Evolutionary conservation across 2,797 vertebrate species (phyloP).

Genomic region (Gadopsis bispinosus): DNA sequence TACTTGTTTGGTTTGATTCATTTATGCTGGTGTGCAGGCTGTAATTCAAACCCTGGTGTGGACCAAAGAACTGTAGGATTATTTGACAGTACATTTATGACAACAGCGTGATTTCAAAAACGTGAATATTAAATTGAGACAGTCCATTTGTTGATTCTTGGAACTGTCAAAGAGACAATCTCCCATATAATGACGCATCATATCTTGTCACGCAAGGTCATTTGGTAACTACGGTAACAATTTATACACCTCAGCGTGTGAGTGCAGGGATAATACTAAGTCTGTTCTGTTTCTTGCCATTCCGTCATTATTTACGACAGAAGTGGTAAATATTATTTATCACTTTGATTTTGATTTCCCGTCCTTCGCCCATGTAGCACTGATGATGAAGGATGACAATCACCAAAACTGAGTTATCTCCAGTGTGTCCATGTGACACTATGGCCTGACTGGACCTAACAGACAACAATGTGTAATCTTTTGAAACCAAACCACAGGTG

Average conservation of each 20-base stretch:
- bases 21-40: background rate
- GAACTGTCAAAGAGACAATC: background rate
- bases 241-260: background rate
- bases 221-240: background rate
- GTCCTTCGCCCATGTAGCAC: background rate
- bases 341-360: background rate
- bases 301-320: background rate
- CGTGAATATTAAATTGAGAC: background rate
- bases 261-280: background rate
- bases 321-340: background rate
- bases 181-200: background rate
- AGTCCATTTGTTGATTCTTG: background rate
- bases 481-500: slow-evolving; percentile 7
- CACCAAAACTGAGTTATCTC: background rate
- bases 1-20: background rate
- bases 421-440: background rate
- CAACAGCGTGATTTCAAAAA: background rate
- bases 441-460: background rate
- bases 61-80: too few species aligned
- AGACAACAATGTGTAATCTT: background rate
- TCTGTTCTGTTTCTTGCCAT: background rate
- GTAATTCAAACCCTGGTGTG: slow-evolving; percentile 1
- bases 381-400: background rate
- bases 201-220: background rate
- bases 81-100: background rate